Evolutionary conservation across 2,113 vertebrate species (phyloP), one percentile per base, ranked within the genome.

Genomic region (Aptenodytes forsteri): DNA sequence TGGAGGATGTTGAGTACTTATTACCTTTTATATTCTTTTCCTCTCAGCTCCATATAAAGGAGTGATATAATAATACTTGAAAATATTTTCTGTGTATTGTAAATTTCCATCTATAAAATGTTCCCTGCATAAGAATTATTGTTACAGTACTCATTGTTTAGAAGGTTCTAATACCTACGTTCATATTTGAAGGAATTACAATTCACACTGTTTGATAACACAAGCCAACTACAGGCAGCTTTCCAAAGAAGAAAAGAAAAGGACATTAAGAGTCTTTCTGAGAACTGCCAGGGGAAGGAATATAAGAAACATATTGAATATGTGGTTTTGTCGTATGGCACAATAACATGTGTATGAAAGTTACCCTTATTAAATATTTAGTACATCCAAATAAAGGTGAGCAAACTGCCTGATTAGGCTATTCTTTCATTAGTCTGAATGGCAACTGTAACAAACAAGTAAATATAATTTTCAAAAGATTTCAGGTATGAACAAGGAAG

Each of bases 181-280:
- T 85, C 1, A 1, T 49, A 36, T 52, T 62, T 78, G 72, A 86
- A 85, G 80, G 90, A 64, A 87, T 42, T 88, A 71, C 70, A 90
- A 27, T 71, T 92, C 83, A 75, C 40, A 46, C 44, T 44, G 52
- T 80, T 94, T 80, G 69, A 36, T 52, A 84, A 90, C 38, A 83
- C 29, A 91, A 85, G 56, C 64, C 54, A 89, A 65, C 30, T 21
- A 67, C 29, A 91, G 62, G 84, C 78, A 94, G 79, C 66, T 79
- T 91, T 91, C 75, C 89, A 96, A 62, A 85, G 36, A 64, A 79
- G 52, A 87, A 95, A 89, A 93, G 70, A 73, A 88, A 92, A 70
- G 79, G 85, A 80, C 82, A 80, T 86, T 64, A 91, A 84, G 44
- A 78, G 40, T 19, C 83, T 38, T 88, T 77, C 87, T 87, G 89